Conservation (phyloP, 1,140 invertebrate genomes). For the Drosophila nigrodunni region DNA sequence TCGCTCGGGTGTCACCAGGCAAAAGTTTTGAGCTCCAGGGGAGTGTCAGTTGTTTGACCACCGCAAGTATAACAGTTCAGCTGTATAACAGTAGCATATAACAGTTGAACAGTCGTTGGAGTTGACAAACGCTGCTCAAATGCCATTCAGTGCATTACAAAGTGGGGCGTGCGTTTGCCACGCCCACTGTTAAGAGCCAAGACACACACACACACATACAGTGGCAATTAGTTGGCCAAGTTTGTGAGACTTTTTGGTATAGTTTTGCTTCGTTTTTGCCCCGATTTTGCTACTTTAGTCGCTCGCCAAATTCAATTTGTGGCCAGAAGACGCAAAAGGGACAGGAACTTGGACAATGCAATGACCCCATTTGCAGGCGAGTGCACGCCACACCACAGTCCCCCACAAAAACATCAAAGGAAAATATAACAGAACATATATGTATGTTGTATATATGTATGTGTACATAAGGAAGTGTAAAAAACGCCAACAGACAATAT, state of each 20-base stretch:
- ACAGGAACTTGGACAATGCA: conserved; percentile 48
- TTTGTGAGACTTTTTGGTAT: conserved; percentile 36
- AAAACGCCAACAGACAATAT: conserved; percentile 45
- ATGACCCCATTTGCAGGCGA: conserved; percentile 56
- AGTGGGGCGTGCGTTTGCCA: conserved; percentile 3
- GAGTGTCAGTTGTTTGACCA: conserved; percentile 42
- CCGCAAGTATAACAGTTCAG: conserved; percentile 4
- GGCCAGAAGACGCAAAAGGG: conserved; percentile 22
- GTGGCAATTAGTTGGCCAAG: conserved; percentile 59
- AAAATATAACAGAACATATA: conserved; percentile 1
- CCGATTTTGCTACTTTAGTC: conserved; percentile 3
- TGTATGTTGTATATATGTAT: neutral
- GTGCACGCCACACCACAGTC: conserved; percentile 3
- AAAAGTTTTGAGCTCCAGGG: conserved; percentile 42
- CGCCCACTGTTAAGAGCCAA: conserved; percentile 28
- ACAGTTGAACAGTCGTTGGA: conserved; percentile 2
- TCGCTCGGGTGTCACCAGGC: conserved; percentile 38
- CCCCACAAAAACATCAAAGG: conserved; percentile 27
- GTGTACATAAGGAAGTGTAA: neutral
- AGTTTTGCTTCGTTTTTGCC: conserved; percentile 11
- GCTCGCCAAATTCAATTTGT: conserved; percentile 33
- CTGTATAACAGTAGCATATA: conserved; percentile 10
- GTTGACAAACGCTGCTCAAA: conserved; percentile 37
- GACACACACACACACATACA: conserved; percentile 13
- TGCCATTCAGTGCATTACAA: conserved; percentile 62